Base-by-base conservation (phyloP, 2,797 vertebrate species). In the Gorsachius magnificus region DNA sequence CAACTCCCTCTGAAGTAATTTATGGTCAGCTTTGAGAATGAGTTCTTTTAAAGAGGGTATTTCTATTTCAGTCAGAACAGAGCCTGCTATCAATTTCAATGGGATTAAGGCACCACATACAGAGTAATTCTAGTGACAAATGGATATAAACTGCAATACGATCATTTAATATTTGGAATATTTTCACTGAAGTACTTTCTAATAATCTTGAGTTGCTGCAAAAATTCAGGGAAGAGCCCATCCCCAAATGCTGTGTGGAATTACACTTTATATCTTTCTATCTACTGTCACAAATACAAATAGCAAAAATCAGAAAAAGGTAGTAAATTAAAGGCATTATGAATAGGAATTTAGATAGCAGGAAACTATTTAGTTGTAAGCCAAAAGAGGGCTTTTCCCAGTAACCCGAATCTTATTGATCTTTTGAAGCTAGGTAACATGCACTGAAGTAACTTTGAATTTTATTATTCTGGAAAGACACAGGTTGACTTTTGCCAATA, bases 401-500 rank as follows among this genome's bases (percentile, higher is more conserved):
- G 77, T 89, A 91, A 95, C 56, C 17, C 4, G 17, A 91, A 76
- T 87, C 60, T 87, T 89, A 86, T 4, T 95, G 82, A 95, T 71
- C 45, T 88, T 53, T 91, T 91, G 71, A 61, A 92, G 89, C 48
- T 35, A 83, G 14, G 54, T 89, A 90, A 69, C 51, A 31, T 20
- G 13, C 46, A 68, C 20, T 74, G 54, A 90, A 93, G 54, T 81
- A 95, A 90, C 75, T 65, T 48, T 57, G 53, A 63, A 69, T 94
- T 96, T 93, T 93, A 96, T 95, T 94, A 57, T 89, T 84, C 84
- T 97, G 90, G 92, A 97, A 85, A 79, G 54, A 53, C 31, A 68
- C 31, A 74, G 25, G 15, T 25, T 70, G n/a, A 12, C 8, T 85
- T 79, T 87, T 93, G 93, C 95, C 94, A 97, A 29, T 61, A 93